Evolutionary conservation across 2,113 vertebrate genomes (phyloP).

Genomic region (Etia nguti): DNA sequence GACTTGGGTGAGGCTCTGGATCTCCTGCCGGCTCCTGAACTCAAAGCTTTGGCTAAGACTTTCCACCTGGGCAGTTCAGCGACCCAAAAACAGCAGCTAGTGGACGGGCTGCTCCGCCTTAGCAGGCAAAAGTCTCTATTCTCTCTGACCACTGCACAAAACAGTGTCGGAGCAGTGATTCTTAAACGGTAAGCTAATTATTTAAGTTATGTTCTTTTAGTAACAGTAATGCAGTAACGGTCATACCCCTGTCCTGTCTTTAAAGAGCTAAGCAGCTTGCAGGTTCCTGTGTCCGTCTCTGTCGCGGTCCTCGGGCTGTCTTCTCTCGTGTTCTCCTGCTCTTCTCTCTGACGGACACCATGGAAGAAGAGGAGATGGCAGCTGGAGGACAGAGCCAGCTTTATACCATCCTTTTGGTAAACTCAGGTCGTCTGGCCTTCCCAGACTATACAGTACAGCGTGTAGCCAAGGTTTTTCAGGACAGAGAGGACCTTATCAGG

Average conservation of each 20-base stretch:
- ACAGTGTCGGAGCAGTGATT: slow-evolving; percentile 75
- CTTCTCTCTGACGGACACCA: slow-evolving; percentile 81
- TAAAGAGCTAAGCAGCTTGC: slow-evolving; percentile 82
- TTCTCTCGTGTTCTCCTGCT: slow-evolving; percentile 87
- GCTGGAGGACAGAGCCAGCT: slow-evolving; percentile 86
- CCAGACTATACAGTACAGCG: slow-evolving; percentile 81
- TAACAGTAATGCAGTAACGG: background rate
- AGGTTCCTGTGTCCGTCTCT: slow-evolving; percentile 79
- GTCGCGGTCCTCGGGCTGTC: slow-evolving; percentile 75
- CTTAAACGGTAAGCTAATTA: slow-evolving; percentile 80
- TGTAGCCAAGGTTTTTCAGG: slow-evolving; percentile 77
- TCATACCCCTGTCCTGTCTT: background rate
- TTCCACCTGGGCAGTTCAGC: slow-evolving; percentile 81
- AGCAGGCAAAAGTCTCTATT: slow-evolving; percentile 86
- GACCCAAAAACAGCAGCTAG: slow-evolving; percentile 83
- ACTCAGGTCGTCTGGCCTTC: slow-evolving; percentile 82
- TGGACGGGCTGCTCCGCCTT: slow-evolving; percentile 79
- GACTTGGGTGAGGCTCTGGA: slow-evolving; percentile 84
- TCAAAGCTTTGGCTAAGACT: slow-evolving; percentile 84
- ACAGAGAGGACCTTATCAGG: slow-evolving; percentile 91
- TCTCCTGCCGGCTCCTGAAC: slow-evolving; percentile 86
- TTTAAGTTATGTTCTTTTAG: background rate
- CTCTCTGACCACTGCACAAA: slow-evolving; percentile 54
- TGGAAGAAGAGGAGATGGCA: slow-evolving; percentile 86
- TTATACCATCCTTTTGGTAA: slow-evolving; percentile 84